Base-by-base conservation (phyloP, 2,113 vertebrate species). In the Steatornis caripensis region DNA sequence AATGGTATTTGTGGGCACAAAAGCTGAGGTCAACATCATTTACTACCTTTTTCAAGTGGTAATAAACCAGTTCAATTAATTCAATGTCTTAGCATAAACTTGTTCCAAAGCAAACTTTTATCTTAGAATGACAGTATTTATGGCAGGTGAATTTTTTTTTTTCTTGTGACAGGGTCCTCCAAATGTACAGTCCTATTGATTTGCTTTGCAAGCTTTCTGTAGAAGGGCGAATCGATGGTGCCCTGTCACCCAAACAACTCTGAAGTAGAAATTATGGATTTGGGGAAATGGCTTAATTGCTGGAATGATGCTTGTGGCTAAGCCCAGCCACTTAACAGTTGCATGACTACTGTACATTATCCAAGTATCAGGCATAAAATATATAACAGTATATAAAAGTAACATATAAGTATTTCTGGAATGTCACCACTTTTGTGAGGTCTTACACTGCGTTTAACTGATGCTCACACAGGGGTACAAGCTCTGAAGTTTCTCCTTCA, bases 181-280 rank as follows among this genome's bases (percentile, higher is more conserved):
- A 85, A 61, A 83, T 69, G 78, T 93, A 76, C 70, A 61, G 68
- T 37, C 20, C 53, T 91, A 95, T 90, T 80, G 93, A 96, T 96
- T 68, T 96, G 87, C 91, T 91, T 94, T 89, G 87, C 91, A 85
- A 87, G 93, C 93, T 93, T 88, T 93, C 78, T 80, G 75, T 58
- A 87, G 82, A 83, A 83, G 58, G 37, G 77, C 74, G 70, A 87
- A 97, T 97, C 82, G 10, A 93, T 97, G 70, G 30, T 90, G 45
- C 32, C 37, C 74, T 91, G 90, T 87, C 81, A 94, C 74, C 91
- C 82, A 66, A 85, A 90, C 82, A 90, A n/a, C 84, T 87, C 82
- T 91, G 78, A 90, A 87, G 75, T 20, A 72, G 57, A 83, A 96
- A 93, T 69, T 96, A 94, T 91, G 83, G 92, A 94, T 96, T 71